phyloP scores from a whole-genome alignment of 2,888 invertebrate species.

The Sarcophaga subvicina region DNA sequence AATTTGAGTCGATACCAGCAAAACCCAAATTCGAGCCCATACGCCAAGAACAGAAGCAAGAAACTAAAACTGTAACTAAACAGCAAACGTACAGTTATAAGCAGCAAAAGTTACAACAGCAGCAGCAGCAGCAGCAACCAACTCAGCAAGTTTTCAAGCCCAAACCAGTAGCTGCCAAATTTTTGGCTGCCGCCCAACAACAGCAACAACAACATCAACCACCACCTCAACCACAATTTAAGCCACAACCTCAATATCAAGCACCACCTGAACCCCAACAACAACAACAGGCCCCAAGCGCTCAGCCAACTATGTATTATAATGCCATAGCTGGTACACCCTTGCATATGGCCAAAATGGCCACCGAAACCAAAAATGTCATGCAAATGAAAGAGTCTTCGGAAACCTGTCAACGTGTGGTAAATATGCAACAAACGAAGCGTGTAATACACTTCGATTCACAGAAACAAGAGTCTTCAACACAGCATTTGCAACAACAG shows the following conservation, averaged over 20 bases:
- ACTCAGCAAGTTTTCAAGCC: constrained; percentile 82
- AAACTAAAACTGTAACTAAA: constrained; percentile 73
- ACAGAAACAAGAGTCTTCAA: constrained; percentile 75
- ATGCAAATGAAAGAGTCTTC: constrained; percentile 88
- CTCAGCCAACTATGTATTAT: constrained; percentile 83
- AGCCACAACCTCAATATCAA: constrained; percentile 63
- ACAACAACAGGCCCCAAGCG: constrained; percentile 76
- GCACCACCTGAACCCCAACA: no score
- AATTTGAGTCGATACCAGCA: constrained; percentile 83
- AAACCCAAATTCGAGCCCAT: constrained; percentile 85
- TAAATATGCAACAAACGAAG: constrained; percentile 87
- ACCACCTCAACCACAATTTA: constrained; percentile 74
- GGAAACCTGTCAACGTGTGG: constrained; percentile 85
- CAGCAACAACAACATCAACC: constrained; percentile 72
- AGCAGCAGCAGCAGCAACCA: constrained; percentile 75
- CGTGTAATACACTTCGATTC: constrained; percentile 87
- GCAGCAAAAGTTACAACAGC: constrained; percentile 42
- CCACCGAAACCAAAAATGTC: constrained; percentile 87
- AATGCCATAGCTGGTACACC: constrained; percentile 84
- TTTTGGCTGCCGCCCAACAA: constrained; percentile 80
- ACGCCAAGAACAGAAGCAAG: constrained; percentile 80
- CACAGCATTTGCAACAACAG: constrained; percentile 43
- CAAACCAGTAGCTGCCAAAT: constrained; percentile 82
- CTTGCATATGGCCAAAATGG: constrained; percentile 84
- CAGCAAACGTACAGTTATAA: constrained; percentile 60